Percentiles rank a stretch among this genome's conserved stretches.
phyloP scores from a whole-genome alignment of 2,113 vertebrate genomes.

The Charina bottae region DNA sequence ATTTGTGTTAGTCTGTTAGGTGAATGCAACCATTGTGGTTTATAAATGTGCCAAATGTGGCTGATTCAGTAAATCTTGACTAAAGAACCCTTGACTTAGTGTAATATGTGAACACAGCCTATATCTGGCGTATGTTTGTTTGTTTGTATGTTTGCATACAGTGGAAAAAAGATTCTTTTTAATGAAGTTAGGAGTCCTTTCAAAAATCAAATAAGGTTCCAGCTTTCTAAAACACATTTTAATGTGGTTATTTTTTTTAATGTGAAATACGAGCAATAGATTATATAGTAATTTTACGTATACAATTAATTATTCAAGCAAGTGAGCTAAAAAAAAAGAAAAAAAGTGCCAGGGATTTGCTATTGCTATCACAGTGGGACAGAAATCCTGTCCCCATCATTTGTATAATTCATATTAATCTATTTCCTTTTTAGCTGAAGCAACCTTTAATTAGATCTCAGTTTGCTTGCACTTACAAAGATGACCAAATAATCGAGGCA shows the following conservation, averaged over 20 bases:
- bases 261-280: neutral
- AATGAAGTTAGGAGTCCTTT: neutral
- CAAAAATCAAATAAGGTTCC: neutral
- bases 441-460: constrained; percentile 86
- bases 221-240: neutral
- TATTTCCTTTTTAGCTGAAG: constrained; percentile 72
- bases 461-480: constrained; percentile 92
- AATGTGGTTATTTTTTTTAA: neutral
- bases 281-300: neutral
- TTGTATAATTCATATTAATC: constrained; percentile 30
- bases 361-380: neutral
- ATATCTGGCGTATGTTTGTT: neutral
- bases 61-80: neutral
- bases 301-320: neutral
- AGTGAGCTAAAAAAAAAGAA: neutral
- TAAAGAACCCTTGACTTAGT: neutral
- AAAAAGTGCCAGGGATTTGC: neutral
- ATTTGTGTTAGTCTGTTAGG: neutral
- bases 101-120: neutral
- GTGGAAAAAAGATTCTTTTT: rapidly evolving
- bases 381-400: neutral
- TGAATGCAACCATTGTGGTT: neutral
- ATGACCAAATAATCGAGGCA: constrained; percentile 57
- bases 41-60: neutral
- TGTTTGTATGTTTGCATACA: neutral